These are phyloP conservation scores for Netelia melanura DNA, from an alignment of 2,888 invertebrate species.

Conservation along the genomic window DNA sequence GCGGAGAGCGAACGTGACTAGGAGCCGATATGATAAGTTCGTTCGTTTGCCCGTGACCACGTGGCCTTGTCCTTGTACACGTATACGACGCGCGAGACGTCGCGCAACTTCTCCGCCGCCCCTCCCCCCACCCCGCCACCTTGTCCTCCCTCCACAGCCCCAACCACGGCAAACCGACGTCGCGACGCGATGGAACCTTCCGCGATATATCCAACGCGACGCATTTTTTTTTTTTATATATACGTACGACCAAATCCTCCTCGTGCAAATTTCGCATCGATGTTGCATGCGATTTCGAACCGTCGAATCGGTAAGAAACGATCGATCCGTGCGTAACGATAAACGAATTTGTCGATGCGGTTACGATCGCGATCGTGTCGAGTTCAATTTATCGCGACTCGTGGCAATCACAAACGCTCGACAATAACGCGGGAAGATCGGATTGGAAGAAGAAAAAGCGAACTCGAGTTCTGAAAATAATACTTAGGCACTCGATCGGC, in stretches of 20 bases:
- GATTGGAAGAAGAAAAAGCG: too few species aligned
- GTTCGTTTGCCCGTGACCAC: slow-evolving; percentile 81
- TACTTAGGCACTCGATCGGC: too few species aligned
- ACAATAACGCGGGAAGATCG: too few species aligned
- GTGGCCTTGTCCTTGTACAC: slow-evolving; percentile 83
- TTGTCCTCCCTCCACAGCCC: too few species aligned
- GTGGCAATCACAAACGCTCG: too few species aligned
- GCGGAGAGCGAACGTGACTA: slow-evolving; percentile 64
- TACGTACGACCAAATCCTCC: slow-evolving; percentile 7
- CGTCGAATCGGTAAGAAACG: slow-evolving; percentile 28
- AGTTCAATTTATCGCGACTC: too few species aligned
- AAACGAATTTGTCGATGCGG: slow-evolving; percentile 13
- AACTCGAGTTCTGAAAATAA: too few species aligned
- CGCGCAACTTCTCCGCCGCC: slow-evolving; percentile 75
- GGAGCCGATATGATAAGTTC: slow-evolving; percentile 56
- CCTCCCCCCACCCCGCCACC: too few species aligned
- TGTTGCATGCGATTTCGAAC: background rate
- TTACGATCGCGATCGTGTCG: background rate
- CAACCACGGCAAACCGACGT: slow-evolving; percentile 60
- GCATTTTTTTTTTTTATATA: slow-evolving; percentile 36
- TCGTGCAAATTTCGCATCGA: slow-evolving; percentile 28
- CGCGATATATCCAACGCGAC: slow-evolving; percentile 49
- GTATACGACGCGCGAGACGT: slow-evolving; percentile 65
- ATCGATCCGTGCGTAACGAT: slow-evolving; percentile 21
- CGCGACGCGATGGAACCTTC: slow-evolving; percentile 72